Percentiles rank a stretch among this genome's conserved stretches.
These are phyloP conservation scores for Crepidodera aurea DNA, from an alignment of 2,888 invertebrate species.

Conservation along the genomic window DNA sequence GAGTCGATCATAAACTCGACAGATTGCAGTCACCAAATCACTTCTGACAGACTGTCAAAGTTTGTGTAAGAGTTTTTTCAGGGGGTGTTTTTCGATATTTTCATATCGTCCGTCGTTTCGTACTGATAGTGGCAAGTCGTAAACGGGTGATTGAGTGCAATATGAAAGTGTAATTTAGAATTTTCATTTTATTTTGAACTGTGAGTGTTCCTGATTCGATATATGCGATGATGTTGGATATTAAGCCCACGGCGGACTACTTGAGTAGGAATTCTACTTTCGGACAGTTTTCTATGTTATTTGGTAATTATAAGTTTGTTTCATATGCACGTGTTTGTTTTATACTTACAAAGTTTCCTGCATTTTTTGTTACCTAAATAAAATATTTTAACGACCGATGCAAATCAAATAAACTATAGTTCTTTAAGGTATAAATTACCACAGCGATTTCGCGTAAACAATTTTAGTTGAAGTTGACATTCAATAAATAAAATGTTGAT, in stretches of 20 bases:
- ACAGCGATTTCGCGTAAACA: no score
- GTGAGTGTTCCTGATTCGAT: constrained; percentile 3
- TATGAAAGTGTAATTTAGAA: constrained; percentile 29
- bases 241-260: constrained; percentile 91
- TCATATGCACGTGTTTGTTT: no score
- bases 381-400: no score
- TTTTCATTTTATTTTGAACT: constrained; percentile 5
- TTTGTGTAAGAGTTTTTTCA: constrained; percentile 25
- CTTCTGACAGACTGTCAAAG: constrained; percentile 41
- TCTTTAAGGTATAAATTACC: no score
- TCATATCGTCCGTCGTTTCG: constrained; percentile 5
- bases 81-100: constrained; percentile 31
- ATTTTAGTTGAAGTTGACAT: no score
- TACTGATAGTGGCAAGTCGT: not conserved
- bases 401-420: no score
- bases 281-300: constrained; percentile 94
- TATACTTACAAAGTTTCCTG: no score
- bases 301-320: constrained; percentile 69
- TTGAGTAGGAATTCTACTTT: constrained; percentile 90
- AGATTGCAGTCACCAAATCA: constrained; percentile 48
- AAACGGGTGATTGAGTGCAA: constrained; percentile 19
- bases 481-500: no score
- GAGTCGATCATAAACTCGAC: constrained; percentile 60
- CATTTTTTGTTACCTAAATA: no score
- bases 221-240: constrained; percentile 78